A percentile compares a stretch with the other conserved stretches of the same genome.
These are phyloP conservation scores for Molossus alvarezi DNA, from an alignment of 2,797 vertebrate genomes.

Conservation along the genomic window DNA sequence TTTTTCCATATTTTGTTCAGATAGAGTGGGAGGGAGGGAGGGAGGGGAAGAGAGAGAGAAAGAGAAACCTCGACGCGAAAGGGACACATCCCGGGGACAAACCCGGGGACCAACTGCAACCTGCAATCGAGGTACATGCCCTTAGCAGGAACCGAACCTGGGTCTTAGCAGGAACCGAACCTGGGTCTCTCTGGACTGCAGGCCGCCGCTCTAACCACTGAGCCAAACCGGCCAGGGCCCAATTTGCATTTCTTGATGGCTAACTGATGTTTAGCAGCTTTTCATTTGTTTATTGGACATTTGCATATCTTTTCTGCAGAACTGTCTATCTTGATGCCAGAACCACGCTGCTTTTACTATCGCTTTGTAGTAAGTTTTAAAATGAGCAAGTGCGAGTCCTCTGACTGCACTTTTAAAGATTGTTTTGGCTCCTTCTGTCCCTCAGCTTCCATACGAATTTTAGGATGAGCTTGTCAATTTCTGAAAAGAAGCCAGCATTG, in stretches of 20 bases:
- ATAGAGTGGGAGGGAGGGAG: too few relatives aligned
- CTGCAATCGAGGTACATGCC: too few relatives aligned
- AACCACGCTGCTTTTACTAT: not conserved
- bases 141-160: too few relatives aligned
- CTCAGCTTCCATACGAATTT: not conserved
- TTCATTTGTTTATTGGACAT: not conserved
- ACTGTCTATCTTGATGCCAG: not conserved
- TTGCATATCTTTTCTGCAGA: not conserved
- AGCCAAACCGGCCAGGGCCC: too few relatives aligned
- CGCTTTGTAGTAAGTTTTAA: not conserved
- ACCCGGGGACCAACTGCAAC: too few relatives aligned
- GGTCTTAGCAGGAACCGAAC: too few relatives aligned
- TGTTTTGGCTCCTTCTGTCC: constrained; percentile 2
- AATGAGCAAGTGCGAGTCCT: not conserved
- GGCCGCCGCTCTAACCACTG: too few relatives aligned
- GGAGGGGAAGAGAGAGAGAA: too few relatives aligned
- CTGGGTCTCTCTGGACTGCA: too few relatives aligned
- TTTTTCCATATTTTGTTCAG: too few relatives aligned
- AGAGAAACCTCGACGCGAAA: too few relatives aligned
- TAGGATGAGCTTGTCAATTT: not conserved
- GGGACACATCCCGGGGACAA: too few relatives aligned
- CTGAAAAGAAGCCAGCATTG: not conserved
- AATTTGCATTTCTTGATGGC: not conserved
- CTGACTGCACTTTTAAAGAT: not conserved
- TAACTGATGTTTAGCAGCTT: not conserved